Evolutionary conservation across 2,113 vertebrate species (phyloP), one percentile per base, ranked within the genome.

Genomic region (Mirounga angustirostris): DNA sequence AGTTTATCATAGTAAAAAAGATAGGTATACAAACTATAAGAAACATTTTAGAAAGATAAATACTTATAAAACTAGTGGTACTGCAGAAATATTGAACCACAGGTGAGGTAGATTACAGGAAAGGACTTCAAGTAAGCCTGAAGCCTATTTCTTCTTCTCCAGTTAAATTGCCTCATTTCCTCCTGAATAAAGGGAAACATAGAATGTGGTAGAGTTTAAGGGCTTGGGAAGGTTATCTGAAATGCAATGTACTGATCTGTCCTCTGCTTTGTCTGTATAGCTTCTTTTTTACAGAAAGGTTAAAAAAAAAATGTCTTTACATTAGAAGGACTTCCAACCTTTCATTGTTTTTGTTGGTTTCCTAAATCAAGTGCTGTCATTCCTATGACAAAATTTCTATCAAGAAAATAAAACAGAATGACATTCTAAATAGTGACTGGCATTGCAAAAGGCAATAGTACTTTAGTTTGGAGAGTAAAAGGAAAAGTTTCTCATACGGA

Each of bases 401-500:
- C 28, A 76, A 94, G 58, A 85, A 87, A 59, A 91, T 56, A 61
- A 94, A 71, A 71, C 54, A 59, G 14, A 90, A 81, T 59, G 36
- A 1, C 24, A 24, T 85, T 85, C 33, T 95, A 56, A 76, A 52
- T 65, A 82, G 40, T 83, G 33, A 76, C 76, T 54, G 26, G 12
- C 7, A 54, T 89, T 67, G 22, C 15, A 91, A 67, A 88, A 54
- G 36, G 14, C 5, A 13, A 30, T 36, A 56, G 16, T 63, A 36
- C 46, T 67, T 76, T 24, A 56, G 21, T 30, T n/a, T 63, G 40
- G 26, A 87, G 4, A 28, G 12, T 46, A 12, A 88, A 80, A 88
- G n/a, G 19, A 16, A 36, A 36, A 80, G 15, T 2, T 15, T 91
- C 40, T 85, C 11, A 63, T 21, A 30, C 4, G 30, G 22, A 69